Conservation (phyloP, 30 jellyfish, hydroid and myxozoan species). For the Phacellophora camtschatica region DNA sequence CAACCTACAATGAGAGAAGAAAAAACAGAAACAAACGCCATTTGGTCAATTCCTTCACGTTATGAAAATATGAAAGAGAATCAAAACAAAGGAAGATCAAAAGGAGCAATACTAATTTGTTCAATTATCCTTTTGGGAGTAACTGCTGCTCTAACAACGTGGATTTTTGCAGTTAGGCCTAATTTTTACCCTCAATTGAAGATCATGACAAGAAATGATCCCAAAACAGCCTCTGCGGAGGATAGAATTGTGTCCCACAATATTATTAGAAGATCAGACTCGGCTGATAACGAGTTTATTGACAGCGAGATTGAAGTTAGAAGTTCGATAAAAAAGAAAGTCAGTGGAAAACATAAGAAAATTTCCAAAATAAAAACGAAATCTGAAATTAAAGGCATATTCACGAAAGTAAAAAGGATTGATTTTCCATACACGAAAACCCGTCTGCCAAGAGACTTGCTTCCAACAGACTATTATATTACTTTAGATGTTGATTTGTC, state of each 20-base stretch:
- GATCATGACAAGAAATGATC: conserved; percentile 37
- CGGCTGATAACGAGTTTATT: conserved; percentile 3
- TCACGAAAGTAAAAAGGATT: neutral
- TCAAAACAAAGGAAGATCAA: conserved; percentile 35
- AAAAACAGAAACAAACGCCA: neutral
- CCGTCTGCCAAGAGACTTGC: conserved; percentile 71
- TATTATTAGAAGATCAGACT: conserved; percentile 39
- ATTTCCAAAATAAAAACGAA: neutral
- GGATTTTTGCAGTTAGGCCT: conserved; percentile 93
- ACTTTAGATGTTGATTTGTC: conserved; percentile 59
- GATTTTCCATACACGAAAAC: conserved; percentile 76
- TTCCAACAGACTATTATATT: conserved; percentile 77
- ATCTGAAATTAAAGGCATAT: neutral
- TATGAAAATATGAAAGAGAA: neutral
- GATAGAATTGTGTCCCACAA: no score
- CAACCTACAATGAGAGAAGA: neutral
- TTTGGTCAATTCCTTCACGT: conserved; percentile 49
- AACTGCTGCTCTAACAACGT: conserved; percentile 78
- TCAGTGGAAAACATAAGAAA: neutral
- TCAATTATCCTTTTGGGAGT: conserved; percentile 68
- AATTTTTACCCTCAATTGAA: conserved; percentile 71
- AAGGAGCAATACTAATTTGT: conserved; percentile 67
- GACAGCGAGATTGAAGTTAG: conserved; percentile 37
- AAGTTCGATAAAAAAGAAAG: neutral
- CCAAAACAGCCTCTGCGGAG: neutral